Base-by-base conservation (phyloP, 2,797 vertebrate species). In the Lacerta viridis region DNA sequence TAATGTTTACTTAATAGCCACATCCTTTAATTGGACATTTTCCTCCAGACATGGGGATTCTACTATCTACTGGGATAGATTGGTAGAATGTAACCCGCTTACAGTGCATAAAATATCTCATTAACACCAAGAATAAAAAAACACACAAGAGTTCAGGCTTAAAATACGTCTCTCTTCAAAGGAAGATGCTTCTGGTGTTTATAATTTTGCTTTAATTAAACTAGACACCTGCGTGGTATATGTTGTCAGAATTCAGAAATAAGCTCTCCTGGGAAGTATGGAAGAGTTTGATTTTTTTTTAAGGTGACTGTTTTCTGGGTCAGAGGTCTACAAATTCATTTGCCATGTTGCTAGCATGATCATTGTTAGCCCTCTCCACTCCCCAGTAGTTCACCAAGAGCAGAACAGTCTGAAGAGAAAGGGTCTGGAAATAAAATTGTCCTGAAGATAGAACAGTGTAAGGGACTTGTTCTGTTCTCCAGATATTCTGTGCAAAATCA, bases 161-260 rank as follows among this genome's bases (percentile, higher is more conserved):
- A 39, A 59, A 25, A 59, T 46, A 55, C 6, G 13, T 27, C 43
- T 13, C 27, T 9, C 33, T 18, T 61, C 75, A 13, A 71, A 36
- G 20, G 11, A 59, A 59, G 83, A 5, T 75, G 46, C 18, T 75
- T 72, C 36, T 11, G 4, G 8, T 59, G 25, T 71, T 80, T 81
- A 39, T 81, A 80, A 50, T 69, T 3, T 75, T 61, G 36, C 27
- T 75, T 25, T 61, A 74, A 81, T 61, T 87, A 59, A 66, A 84
- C 50, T 74, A 39, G 72, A 79, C n/a, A 64, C 15, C 64, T 20
- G 4, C 27, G 10, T 75, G 36, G 46, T 17, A 36, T 33, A 27
- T 64, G 25, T 55, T 84, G 43, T n/a, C 23, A 79, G 8, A 80
- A 39, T 81, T 10, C 6, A 41, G 72, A 59, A 80, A 72, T 50